Evolutionary conservation across 37 sponge, comb jelly and placozoan genomes (phyloP).

Genomic region (Hexactinellida sp.): DNA sequence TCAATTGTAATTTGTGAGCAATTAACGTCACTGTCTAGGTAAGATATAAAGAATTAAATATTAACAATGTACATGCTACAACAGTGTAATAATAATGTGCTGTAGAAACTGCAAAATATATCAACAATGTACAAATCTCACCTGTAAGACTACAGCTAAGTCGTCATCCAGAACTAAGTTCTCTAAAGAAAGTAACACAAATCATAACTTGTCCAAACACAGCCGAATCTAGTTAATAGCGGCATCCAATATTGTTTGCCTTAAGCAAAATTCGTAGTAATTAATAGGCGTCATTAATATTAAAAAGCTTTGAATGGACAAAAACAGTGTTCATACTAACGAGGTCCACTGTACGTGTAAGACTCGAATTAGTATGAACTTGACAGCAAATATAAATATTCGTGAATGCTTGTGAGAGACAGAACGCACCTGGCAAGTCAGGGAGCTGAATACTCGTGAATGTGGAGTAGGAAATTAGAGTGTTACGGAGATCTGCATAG

Average conservation of each 20-base stretch:
- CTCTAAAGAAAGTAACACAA: background rate
- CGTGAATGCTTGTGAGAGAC: background rate
- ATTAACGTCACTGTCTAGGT: no score
- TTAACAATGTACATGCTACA: background rate
- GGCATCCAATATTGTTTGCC: no score
- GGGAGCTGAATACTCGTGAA: background rate
- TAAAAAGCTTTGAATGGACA: no score
- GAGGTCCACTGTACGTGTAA: no score
- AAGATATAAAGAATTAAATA: no score
- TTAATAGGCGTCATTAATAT: no score
- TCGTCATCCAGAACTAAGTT: background rate
- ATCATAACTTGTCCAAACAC: background rate
- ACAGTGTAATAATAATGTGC: background rate
- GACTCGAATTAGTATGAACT: background rate
- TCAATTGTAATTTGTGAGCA: no score
- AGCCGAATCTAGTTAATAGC: background rate
- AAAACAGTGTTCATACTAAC: no score
- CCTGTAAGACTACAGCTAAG: slow-evolving; percentile 12
- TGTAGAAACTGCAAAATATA: no score
- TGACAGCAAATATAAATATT: background rate
- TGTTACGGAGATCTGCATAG: background rate
- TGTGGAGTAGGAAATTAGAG: background rate
- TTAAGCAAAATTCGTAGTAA: no score
- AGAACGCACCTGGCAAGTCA: background rate
- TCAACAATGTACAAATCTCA: no score